Percentiles rank a stretch among this genome's conserved stretches.
Conservation (phyloP, 2,797 vertebrate genomes). For the Nyctibius grandis region DNA sequence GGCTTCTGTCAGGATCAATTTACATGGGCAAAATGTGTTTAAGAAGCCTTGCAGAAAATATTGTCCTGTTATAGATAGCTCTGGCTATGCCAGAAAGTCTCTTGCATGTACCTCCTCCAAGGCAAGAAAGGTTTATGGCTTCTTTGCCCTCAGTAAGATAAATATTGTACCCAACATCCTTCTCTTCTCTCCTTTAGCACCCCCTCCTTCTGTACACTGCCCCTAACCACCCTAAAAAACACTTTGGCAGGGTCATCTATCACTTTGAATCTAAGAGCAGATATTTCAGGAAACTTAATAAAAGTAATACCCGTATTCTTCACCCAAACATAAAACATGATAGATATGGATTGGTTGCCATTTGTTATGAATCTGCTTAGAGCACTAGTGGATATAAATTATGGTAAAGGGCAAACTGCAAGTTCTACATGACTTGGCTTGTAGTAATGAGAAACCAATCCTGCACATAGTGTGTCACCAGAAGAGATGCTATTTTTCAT, state of each 20-base stretch:
- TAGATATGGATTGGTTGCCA: slow-evolving; percentile 46
- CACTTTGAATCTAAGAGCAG: slow-evolving; percentile 11
- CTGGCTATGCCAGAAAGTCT: neutral
- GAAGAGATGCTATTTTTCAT: neutral
- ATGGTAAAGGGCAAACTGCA: slow-evolving; percentile 49
- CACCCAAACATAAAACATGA: slow-evolving; percentile 55
- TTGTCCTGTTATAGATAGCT: neutral
- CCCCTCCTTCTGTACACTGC: neutral
- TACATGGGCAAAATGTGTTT: neutral
- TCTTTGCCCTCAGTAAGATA: slow-evolving; percentile 9
- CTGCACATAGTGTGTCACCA: neutral
- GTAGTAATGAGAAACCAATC: slow-evolving; percentile 50
- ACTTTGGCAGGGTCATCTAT: slow-evolving; percentile 5
- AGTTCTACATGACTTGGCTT: slow-evolving; percentile 43
- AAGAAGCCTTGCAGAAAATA: slow-evolving; percentile 1
- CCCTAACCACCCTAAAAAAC: slow-evolving; percentile 22
- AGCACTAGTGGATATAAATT: slow-evolving; percentile 49
- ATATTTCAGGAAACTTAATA: slow-evolving; percentile 62
- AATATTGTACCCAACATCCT: neutral
- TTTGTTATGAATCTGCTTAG: slow-evolving; percentile 63
- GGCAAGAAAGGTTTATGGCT: neutral
- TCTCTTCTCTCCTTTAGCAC: neutral
- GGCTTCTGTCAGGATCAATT: slow-evolving; percentile 28
- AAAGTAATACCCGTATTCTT: slow-evolving; percentile 57
- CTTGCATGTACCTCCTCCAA: neutral